Percentiles rank a stretch among this genome's conserved stretches.
phyloP scores from a whole-genome alignment of 2,888 invertebrate species.

The Neuroscelio doddi region DNA sequence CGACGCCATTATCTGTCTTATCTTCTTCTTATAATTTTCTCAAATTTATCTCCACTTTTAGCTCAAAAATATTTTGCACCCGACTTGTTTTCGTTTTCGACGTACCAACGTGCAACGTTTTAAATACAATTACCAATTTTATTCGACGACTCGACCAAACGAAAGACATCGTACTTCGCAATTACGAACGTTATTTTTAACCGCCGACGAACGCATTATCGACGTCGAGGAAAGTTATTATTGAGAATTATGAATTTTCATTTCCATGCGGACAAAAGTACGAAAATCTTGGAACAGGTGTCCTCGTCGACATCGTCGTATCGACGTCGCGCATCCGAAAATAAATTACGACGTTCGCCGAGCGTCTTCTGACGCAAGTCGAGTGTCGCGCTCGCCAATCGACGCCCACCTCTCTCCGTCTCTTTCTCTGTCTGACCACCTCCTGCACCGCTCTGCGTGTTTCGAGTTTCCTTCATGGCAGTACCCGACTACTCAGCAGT shows the following conservation, averaged over 20 bases:
- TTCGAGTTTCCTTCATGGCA: slow-evolving; percentile 5
- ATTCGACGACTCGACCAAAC: no score
- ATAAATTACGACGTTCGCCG: slow-evolving; percentile 55
- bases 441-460: slow-evolving; percentile 1
- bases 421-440: background rate
- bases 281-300: slow-evolving; percentile 62
- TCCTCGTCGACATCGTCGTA: slow-evolving; percentile 58
- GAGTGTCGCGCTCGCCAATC: slow-evolving; percentile 32
- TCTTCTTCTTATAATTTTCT: slow-evolving; percentile 34
- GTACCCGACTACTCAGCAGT: slow-evolving; percentile 8
- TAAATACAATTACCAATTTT: background rate
- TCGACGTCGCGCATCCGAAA: slow-evolving; percentile 62
- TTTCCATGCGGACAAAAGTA: no score
- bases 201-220: no score
- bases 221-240: no score
- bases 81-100: no score
- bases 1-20: slow-evolving; percentile 46
- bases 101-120: background rate
- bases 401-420: slow-evolving; percentile 29
- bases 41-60: slow-evolving; percentile 10
- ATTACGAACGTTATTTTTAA: no score
- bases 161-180: no score
- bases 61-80: no score
- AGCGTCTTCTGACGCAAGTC: slow-evolving; percentile 51
- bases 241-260: no score